Percentiles rank a stretch among this genome's conserved stretches.
These are phyloP conservation scores for Oreochromis aureus DNA, from an alignment of 2,113 vertebrate species.

Conservation along the genomic window DNA sequence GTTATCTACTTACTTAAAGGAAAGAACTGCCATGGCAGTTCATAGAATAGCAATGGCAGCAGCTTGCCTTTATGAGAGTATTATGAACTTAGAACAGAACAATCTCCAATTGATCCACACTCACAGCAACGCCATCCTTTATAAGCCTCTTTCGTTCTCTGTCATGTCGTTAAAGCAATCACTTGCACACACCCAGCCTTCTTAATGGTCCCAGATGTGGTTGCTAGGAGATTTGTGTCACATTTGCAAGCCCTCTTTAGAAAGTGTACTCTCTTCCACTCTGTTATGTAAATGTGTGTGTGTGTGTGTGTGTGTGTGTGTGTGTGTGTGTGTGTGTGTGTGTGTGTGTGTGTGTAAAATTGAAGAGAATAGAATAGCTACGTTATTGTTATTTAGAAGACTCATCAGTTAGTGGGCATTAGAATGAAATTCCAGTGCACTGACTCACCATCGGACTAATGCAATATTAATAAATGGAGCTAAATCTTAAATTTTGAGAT, in stretches of 20 bases:
- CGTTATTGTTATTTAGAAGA: not conserved
- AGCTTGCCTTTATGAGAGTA: not conserved
- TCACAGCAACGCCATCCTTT: not conserved
- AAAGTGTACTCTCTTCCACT: not conserved
- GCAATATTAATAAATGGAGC: not conserved
- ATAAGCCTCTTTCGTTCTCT: not conserved
- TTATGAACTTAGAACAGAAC: not conserved
- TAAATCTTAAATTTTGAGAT: not conserved
- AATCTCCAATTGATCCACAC: not conserved
- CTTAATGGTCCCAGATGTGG: not conserved
- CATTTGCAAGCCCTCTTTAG: not conserved
- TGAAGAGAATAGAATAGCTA: not conserved
- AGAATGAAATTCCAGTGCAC: not conserved
- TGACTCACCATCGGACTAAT: not conserved
- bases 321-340: not conserved
- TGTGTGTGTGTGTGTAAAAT: not conserved
- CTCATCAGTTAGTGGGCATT: not conserved
- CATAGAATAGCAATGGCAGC: not conserved
- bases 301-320: not conserved
- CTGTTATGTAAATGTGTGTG: not conserved
- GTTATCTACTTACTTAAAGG: not conserved
- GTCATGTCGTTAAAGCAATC: not conserved
- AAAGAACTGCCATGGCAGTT: not conserved
- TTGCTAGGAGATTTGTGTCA: not conserved
- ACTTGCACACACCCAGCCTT: not conserved